These are phyloP conservation scores for Palaemon carinicauda DNA, from an alignment of 1,140 invertebrate genomes.

Conservation along the genomic window DNA sequence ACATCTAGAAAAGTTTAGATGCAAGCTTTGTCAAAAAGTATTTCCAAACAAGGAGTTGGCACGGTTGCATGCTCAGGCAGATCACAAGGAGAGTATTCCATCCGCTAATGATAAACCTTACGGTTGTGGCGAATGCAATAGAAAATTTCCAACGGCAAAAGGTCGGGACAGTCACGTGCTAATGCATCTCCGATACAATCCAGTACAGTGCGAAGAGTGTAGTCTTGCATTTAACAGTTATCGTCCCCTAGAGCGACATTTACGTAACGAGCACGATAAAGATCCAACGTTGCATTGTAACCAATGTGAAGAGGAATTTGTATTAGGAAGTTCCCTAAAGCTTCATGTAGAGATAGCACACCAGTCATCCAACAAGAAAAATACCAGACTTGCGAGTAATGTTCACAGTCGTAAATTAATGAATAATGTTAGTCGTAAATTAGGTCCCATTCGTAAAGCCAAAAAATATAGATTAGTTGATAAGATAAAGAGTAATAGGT, in stretches of 20 bases:
- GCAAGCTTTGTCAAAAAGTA: slow-evolving; percentile 17
- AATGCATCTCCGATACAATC: slow-evolving; percentile 32
- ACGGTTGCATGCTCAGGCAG: slow-evolving; percentile 19
- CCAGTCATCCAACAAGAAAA: slow-evolving; percentile 16
- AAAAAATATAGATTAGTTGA: background rate
- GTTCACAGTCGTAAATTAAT: too few species aligned
- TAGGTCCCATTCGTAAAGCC: too few species aligned
- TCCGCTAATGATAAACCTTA: background rate
- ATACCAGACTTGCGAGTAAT: background rate
- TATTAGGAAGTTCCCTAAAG: slow-evolving; percentile 25
- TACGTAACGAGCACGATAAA: slow-evolving; percentile 24
- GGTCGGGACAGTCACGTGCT: slow-evolving; percentile 38
- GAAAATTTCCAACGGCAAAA: slow-evolving; percentile 19
- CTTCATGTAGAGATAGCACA: slow-evolving; percentile 53
- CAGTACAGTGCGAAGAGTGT: slow-evolving; percentile 34
- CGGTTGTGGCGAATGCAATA: slow-evolving; percentile 34
- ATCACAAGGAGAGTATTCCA: background rate
- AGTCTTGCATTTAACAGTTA: slow-evolving; percentile 28
- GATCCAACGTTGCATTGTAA: slow-evolving; percentile 41
- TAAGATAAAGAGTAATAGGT: background rate
- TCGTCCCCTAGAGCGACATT: slow-evolving; percentile 27
- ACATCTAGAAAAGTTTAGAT: slow-evolving; percentile 12
- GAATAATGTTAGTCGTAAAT: too few species aligned
- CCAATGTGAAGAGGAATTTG: slow-evolving; percentile 49
- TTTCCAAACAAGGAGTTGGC: background rate